Conservation (phyloP, 2,797 vertebrate genomes). For the Fistularia commersonii region DNA sequence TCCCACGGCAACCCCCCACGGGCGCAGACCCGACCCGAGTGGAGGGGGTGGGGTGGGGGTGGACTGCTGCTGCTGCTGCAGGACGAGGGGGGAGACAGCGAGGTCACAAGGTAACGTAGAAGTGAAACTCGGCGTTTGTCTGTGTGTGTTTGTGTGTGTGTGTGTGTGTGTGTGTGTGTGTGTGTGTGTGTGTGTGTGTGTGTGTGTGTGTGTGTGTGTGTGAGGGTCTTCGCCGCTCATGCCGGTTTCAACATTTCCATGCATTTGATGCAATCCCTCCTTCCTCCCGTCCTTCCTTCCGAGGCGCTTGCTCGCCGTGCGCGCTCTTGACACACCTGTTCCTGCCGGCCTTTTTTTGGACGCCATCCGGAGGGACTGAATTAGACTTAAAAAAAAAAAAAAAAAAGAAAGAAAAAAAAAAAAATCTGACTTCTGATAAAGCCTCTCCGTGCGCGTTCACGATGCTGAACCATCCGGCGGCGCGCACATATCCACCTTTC, state of each 20-base stretch:
- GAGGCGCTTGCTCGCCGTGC: neutral
- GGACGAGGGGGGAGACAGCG: constrained; percentile 23
- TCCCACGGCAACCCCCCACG: constrained; percentile 51
- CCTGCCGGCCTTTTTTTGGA: constrained; percentile 51
- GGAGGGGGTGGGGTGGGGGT: too few species aligned
- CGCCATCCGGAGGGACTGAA: too few species aligned
- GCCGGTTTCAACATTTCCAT: neutral
- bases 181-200: neutral
- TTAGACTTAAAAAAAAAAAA: too few species aligned
- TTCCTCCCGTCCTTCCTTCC: neutral
- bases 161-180: neutral
- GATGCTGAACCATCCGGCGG: too few species aligned
- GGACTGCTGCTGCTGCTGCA: too few species aligned
- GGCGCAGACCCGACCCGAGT: constrained; percentile 41
- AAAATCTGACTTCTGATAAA: too few species aligned
- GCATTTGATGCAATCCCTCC: neutral
- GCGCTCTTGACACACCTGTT: constrained; percentile 66
- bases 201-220: neutral
- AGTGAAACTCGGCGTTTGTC: neutral
- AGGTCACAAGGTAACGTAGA: constrained; percentile 67
- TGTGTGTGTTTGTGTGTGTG: too few species aligned
- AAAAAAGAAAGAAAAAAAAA: too few species aligned
- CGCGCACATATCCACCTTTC: too few species aligned
- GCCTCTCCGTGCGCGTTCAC: too few species aligned
- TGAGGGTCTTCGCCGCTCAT: neutral